Evolutionary conservation across 2,888 invertebrate species (phyloP), one percentile per base, ranked within the genome.

Genomic region (Calephelis perditalis): DNA sequence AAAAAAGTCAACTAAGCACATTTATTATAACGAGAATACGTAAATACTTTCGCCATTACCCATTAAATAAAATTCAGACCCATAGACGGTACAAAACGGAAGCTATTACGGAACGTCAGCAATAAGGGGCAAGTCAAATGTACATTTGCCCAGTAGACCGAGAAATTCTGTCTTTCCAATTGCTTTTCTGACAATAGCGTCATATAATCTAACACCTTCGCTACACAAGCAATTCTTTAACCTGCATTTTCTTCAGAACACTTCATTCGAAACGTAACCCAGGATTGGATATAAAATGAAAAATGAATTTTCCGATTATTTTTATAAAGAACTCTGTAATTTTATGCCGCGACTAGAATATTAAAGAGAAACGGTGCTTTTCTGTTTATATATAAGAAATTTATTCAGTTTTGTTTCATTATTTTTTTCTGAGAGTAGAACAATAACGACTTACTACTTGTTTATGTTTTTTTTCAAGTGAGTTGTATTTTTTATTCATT

Each of bases 141-240:
- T 80, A 81, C 81, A 81, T 76, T 73, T 76, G 74, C 71, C 79
- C 84, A 81, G 74, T 73, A 78, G 84, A 79, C 81, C 84, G 82
- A 85, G 79, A 85, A 87, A 81, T 79, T 74, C 76, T 78, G 81
- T 73, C 78, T 78, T 81, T 79, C 82, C 86, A 84, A 86, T 87
- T 82, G 75, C 75, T 76, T 73, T 73, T 72, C 76, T 74, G 77
- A 82, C 82, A 84, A 81, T 71, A 72, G 78, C 56, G 47, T 76
- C 76, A 73, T 69, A 75, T 71, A 72, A 72, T 72, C 71, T 70
- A 70, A 61, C 68, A 65, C 63, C 62, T 66, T 57, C 63, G 52
- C 35, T 54, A 45, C 49, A 36, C 52, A 57, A 64, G 60, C 58
- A 47, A 55, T 54, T 44, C 52, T 45, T 45, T 56, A 45, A 12